Evolutionary conservation across 2,888 invertebrate species (phyloP).

Genomic region (Alviniconcha strummeri): DNA sequence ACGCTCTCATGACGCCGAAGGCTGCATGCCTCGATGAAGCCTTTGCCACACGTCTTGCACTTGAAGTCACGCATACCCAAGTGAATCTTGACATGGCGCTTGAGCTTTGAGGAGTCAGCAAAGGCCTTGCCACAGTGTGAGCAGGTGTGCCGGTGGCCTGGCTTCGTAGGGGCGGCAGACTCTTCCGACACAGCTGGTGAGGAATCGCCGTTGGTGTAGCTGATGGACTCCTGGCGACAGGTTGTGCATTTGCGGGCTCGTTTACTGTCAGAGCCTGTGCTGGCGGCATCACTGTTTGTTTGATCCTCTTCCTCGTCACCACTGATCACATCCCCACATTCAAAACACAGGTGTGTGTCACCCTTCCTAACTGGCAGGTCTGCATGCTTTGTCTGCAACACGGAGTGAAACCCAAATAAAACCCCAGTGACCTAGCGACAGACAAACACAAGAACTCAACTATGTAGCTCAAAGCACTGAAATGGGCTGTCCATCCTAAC

Average conservation of each 20-base stretch:
- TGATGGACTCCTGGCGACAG: not conserved
- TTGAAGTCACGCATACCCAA: slow-evolving; percentile 31
- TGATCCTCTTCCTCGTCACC: slow-evolving; percentile 9
- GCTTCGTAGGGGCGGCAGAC: not conserved
- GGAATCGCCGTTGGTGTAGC: not conserved
- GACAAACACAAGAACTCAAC: no score
- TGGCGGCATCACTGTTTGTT: not conserved
- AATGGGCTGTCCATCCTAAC: no score
- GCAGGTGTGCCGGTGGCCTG: slow-evolving; percentile 13
- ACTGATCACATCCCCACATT: slow-evolving; percentile 21
- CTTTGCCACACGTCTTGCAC: slow-evolving; percentile 30
- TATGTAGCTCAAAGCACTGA: no score
- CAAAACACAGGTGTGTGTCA: slow-evolving; percentile 27
- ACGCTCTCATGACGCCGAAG: slow-evolving; percentile 26
- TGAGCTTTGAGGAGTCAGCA: slow-evolving; percentile 33
- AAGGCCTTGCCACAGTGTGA: slow-evolving; percentile 38
- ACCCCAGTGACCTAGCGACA: no score
- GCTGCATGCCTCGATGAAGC: slow-evolving; percentile 29
- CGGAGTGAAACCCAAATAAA: no score
- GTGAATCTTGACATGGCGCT: slow-evolving; percentile 39
- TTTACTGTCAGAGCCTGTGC: not conserved
- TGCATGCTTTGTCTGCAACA: no score
- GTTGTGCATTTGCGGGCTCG: not conserved
- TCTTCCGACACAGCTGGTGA: not conserved
- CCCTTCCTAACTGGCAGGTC: not conserved